These are phyloP conservation scores for Microctenopoma stevenorrisi DNA, from an alignment of 2,797 vertebrate species.

Conservation along the genomic window DNA sequence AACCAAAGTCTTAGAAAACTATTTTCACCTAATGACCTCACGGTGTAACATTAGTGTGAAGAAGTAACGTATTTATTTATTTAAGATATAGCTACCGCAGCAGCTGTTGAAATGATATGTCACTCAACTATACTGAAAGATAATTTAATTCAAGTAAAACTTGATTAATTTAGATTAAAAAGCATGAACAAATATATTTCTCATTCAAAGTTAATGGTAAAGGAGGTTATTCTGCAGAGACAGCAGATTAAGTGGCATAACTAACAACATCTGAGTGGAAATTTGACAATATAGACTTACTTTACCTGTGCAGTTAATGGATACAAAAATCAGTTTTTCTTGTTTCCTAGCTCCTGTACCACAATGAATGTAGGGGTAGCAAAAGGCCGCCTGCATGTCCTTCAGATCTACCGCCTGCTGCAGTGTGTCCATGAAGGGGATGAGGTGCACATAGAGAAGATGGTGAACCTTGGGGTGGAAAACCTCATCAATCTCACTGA, in stretches of 20 bases:
- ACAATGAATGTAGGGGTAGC: constrained; percentile 74
- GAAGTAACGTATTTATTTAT: not conserved
- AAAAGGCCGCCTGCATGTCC: constrained; percentile 82
- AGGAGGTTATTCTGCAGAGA: not conserved
- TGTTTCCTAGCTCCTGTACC: not conserved
- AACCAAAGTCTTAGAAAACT: no score
- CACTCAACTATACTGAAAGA: not conserved
- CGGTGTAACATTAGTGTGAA: not conserved
- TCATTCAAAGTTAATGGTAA: not conserved
- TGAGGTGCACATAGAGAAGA: constrained; percentile 86
- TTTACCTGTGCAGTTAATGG: not conserved
- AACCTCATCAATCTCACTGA: constrained; percentile 91
- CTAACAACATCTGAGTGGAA: not conserved
- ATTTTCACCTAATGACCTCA: not conserved
- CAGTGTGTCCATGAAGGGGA: constrained; percentile 86
- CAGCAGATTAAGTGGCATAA: not conserved
- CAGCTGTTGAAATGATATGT: no score
- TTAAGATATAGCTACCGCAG: not conserved
- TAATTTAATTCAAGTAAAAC: not conserved
- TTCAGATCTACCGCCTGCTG: constrained; percentile 92
- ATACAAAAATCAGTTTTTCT: no score
- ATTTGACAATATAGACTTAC: not conserved
- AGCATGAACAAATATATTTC: no score
- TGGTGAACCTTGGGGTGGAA: constrained; percentile 84
- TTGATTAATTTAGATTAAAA: not conserved